Evolutionary conservation across 2,888 invertebrate species (phyloP).

Genomic region (Osmoderma eremita): DNA sequence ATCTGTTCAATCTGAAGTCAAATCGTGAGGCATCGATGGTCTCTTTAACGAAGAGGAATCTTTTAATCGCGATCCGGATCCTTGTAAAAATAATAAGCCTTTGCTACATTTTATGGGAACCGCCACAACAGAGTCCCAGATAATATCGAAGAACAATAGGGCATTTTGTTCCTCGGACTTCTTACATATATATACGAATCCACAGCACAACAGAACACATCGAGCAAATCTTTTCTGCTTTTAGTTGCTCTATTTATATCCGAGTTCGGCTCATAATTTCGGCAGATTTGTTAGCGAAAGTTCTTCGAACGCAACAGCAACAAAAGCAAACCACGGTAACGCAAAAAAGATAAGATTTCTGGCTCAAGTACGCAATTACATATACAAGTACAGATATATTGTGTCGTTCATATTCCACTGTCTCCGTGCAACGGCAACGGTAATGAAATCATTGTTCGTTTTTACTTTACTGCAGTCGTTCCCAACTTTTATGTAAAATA

Average conservation of each 20-base stretch:
- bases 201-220: slow-evolving; percentile 13
- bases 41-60: slow-evolving; percentile 60
- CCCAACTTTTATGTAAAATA: slow-evolving; percentile 34
- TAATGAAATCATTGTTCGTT: slow-evolving; percentile 48
- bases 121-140: slow-evolving; percentile 50
- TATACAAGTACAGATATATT: slow-evolving; percentile 25
- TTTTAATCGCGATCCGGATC: slow-evolving; percentile 56
- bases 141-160: slow-evolving; percentile 56
- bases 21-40: slow-evolving; percentile 59
- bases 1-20: slow-evolving; percentile 57
- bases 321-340: slow-evolving; percentile 6
- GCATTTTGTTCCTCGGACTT: slow-evolving; percentile 56
- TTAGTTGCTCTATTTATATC: slow-evolving; percentile 52
- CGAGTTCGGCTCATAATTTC: slow-evolving; percentile 53
- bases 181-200: slow-evolving; percentile 46
- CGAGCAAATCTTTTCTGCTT: slow-evolving; percentile 31
- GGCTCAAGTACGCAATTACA: slow-evolving; percentile 52
- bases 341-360: slow-evolving; percentile 53
- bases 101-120: slow-evolving; percentile 56
- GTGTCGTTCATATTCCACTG: slow-evolving; percentile 14
- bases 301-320: slow-evolving; percentile 44
- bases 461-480: slow-evolving; percentile 42
- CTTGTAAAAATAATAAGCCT: slow-evolving; percentile 57
- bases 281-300: slow-evolving; percentile 55
- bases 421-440: slow-evolving; percentile 29